Percentiles rank a stretch among this genome's conserved stretches.
Conservation (phyloP, 92 coral and sea anemone genomes). For the Scolanthus callimorphus region DNA sequence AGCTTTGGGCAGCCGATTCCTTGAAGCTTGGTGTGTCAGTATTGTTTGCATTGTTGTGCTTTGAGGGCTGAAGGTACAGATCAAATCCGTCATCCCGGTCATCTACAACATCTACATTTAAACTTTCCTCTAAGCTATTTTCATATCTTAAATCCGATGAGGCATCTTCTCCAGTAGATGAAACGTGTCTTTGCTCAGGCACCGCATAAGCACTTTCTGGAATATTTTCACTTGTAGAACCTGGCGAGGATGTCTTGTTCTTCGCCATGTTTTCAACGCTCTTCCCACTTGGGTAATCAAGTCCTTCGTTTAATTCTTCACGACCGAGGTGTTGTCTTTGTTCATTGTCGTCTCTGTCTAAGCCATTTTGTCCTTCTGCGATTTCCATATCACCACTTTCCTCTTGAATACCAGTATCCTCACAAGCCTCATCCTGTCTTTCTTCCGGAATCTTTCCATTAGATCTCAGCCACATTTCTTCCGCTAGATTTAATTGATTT, state of each 20-base stretch:
- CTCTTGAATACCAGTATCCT: not conserved
- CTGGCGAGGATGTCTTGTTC: not conserved
- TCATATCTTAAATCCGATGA: not conserved
- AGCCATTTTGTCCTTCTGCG: not conserved
- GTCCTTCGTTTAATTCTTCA: not conserved
- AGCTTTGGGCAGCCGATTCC: not conserved
- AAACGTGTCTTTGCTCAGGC: not conserved
- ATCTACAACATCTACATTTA: not conserved
- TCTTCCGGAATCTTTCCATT: not conserved
- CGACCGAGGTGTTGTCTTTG: not conserved
- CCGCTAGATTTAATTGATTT: slow-evolving; percentile 21
- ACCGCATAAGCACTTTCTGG: not conserved
- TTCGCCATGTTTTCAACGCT: not conserved
- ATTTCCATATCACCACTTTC: slow-evolving; percentile 8
- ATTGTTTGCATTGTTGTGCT: not conserved
- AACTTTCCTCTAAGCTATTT: too few relatives aligned
- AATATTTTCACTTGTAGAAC: not conserved
- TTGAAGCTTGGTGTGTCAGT: not conserved
- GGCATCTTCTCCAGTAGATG: not conserved
- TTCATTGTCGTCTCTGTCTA: not conserved
- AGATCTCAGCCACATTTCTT: slow-evolving; percentile 14
- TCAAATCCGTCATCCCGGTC: too few relatives aligned
- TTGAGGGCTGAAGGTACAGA: not conserved
- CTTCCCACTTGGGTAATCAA: not conserved
- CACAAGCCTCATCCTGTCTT: not conserved